Conservation (phyloP, 2,113 vertebrate species). For the Speoplatyrhinus poulsoni region DNA sequence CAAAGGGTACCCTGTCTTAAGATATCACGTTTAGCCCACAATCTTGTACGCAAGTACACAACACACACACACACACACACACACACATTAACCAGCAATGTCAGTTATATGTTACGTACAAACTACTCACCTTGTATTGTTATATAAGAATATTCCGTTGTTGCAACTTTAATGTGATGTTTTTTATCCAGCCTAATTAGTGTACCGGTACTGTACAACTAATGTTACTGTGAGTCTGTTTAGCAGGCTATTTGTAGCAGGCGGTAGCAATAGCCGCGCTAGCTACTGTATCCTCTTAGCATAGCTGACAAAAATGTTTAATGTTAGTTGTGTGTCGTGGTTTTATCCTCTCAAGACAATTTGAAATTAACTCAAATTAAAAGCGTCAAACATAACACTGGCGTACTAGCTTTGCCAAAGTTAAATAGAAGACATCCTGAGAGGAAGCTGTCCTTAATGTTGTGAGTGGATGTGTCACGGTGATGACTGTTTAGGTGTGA, state of each 20-base stretch:
- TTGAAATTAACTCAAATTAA: not conserved
- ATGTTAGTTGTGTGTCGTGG: slow-evolving; percentile 1
- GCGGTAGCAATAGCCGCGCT: slow-evolving; percentile 33
- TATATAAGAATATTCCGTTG: not conserved
- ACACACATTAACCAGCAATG: not conserved
- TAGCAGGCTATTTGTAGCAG: slow-evolving; percentile 37
- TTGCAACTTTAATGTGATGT: not conserved
- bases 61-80: not conserved
- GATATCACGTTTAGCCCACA: not conserved
- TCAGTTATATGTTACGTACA: not conserved
- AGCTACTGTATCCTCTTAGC: slow-evolving; percentile 10
- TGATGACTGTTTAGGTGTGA: slow-evolving; percentile 50
- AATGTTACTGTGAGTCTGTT: slow-evolving; percentile 9
- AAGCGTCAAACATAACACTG: slow-evolving; percentile 22
- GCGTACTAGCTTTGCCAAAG: slow-evolving; percentile 34
- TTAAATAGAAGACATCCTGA: slow-evolving; percentile 53
- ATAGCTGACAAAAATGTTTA: not conserved
- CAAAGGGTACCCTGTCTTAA: not conserved
- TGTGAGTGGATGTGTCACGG: slow-evolving; percentile 67
- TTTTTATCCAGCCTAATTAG: not conserved
- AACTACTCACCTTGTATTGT: slow-evolving; percentile 36
- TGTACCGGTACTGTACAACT: not conserved
- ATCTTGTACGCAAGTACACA: not conserved
- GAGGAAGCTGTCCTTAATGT: slow-evolving; percentile 58
- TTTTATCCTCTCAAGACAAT: not conserved